phyloP scores from a whole-genome alignment of 1,140 invertebrate genomes.

The Drosophila pectinifera region DNA sequence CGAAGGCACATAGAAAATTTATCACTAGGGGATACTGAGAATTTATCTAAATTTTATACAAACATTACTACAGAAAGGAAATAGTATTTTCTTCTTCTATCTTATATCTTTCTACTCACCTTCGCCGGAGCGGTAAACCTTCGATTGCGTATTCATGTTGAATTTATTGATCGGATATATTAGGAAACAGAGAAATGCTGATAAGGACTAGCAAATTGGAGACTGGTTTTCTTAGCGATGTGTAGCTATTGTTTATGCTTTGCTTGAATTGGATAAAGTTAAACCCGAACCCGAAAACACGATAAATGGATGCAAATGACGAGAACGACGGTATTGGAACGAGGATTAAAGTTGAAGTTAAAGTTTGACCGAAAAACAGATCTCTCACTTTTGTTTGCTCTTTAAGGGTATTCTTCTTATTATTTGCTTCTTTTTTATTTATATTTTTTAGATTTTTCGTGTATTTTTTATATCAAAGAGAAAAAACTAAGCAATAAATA shows the following conservation, averaged over 20 bases:
- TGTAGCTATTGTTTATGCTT: conserved; percentile 26
- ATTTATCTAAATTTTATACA: too few relatives aligned
- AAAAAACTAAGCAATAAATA: conserved; percentile 83
- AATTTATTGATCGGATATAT: conserved; percentile 51
- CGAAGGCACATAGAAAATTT: not conserved
- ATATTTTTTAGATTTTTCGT: conserved; percentile 58
- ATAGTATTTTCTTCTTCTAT: too few relatives aligned
- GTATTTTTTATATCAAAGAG: conserved; percentile 76
- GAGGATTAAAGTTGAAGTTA: conserved; percentile 36
- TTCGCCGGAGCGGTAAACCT: conserved; percentile 82
- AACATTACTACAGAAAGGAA: too few relatives aligned
- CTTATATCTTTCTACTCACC: conserved; percentile 42
- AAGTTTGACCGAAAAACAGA: conserved; percentile 49
- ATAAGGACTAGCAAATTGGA: conserved; percentile 69
- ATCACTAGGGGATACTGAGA: too few relatives aligned
- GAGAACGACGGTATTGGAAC: conserved; percentile 33
- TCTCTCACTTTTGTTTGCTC: conserved; percentile 24
- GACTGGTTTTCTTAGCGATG: conserved; percentile 55
- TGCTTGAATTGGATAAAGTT: conserved; percentile 37
- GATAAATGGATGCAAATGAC: conserved; percentile 48
- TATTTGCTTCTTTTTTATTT: conserved; percentile 4
- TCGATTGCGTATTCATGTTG: conserved; percentile 83
- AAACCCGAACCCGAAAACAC: conserved; percentile 4
- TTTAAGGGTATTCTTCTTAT: conserved; percentile 30
- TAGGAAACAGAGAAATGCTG: conserved; percentile 63